A percentile compares a stretch with the other conserved stretches of the same genome.
phyloP scores from a whole-genome alignment of 2,888 invertebrate species.

The Macrophya annulata region DNA sequence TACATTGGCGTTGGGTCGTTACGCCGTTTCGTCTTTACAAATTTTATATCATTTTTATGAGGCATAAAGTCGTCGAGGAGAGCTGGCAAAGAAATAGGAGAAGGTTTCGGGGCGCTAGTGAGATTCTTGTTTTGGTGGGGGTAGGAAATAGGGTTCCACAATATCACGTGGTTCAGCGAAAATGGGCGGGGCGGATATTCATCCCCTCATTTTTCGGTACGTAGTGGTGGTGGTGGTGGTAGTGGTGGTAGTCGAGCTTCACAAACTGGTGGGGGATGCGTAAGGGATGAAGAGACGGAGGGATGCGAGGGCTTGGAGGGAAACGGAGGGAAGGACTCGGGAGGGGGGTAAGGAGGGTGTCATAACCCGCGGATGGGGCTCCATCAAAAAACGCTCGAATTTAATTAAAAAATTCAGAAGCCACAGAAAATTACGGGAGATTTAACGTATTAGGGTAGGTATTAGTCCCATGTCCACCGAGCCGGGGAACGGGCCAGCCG shows the following conservation, averaged over 20 bases:
- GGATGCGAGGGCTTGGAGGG: conserved; percentile 51
- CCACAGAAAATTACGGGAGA: conserved; percentile 62
- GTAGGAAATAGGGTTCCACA: conserved; percentile 38
- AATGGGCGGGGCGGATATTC: conserved; percentile 28
- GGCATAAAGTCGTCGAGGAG: conserved; percentile 78
- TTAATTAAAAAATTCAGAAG: conserved; percentile 72
- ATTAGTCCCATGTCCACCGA: conserved; percentile 49
- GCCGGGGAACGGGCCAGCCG: neutral
- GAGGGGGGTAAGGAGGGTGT: conserved; percentile 58
- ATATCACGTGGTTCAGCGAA: conserved; percentile 27
- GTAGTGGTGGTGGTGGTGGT: neutral
- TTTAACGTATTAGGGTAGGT: conserved; percentile 57
- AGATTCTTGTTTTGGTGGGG: conserved; percentile 31
- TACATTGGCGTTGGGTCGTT: conserved; percentile 70
- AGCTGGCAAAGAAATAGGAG: conserved; percentile 40
- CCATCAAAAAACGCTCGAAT: conserved; percentile 70
- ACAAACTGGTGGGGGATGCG: conserved; percentile 23
- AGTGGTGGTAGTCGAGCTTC: neutral
- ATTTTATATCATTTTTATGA: conserved; percentile 79
- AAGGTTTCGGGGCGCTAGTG: neutral
- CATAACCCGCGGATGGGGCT: conserved; percentile 60
- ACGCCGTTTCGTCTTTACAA: conserved; percentile 77
- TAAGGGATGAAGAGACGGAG: conserved; percentile 58
- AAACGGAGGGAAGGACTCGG: conserved; percentile 60
- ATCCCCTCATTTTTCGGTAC: conserved; percentile 39